These are phyloP conservation scores for Ameiurus melas DNA, from an alignment of 2,113 vertebrate genomes.

Conservation along the genomic window DNA sequence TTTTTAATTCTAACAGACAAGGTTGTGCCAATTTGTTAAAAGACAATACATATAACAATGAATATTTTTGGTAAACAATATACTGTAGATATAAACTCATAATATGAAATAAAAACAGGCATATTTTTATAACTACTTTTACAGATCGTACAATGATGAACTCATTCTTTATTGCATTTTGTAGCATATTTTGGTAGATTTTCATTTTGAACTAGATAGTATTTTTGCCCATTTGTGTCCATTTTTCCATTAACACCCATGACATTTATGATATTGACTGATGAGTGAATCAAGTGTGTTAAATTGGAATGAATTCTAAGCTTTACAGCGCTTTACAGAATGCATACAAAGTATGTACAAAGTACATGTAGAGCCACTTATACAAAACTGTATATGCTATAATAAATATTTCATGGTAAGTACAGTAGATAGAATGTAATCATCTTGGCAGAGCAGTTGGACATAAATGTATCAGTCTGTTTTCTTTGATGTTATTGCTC, in stretches of 20 bases:
- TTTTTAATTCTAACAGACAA: not conserved
- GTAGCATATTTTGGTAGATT: not conserved
- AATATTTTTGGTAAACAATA: no score
- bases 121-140: not conserved
- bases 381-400: not conserved
- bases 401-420: not conserved
- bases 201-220: not conserved
- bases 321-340: not conserved
- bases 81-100: no score
- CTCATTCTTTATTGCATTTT: not conserved
- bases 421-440: not conserved
- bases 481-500: constrained; percentile 36
- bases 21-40: no score
- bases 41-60: no score
- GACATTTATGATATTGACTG: not conserved
- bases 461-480: constrained; percentile 25
- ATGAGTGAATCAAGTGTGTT: not conserved
- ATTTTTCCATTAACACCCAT: not conserved
- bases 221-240: not conserved
- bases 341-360: not conserved
- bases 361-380: not conserved
- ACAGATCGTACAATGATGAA: not conserved
- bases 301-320: not conserved
- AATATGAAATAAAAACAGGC: not conserved
- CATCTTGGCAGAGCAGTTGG: not conserved